These are phyloP conservation scores for Malaclemys terrapin DNA, from an alignment of 2,113 vertebrate species.

Conservation along the genomic window DNA sequence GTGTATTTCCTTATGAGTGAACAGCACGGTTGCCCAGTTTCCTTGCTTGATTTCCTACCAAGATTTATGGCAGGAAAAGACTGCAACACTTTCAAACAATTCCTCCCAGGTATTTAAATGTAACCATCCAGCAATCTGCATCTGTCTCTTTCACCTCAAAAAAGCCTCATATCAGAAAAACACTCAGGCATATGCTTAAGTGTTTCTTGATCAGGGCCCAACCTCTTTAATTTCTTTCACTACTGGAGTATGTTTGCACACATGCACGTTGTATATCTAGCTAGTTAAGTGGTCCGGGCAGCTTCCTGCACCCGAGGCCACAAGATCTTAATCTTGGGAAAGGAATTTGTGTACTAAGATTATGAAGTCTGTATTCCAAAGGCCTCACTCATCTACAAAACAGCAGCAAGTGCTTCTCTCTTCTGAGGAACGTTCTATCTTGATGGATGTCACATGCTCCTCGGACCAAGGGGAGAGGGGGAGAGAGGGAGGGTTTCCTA, in stretches of 20 bases:
- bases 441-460: not conserved
- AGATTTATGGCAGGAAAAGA: constrained; percentile 56
- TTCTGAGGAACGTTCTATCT: not conserved
- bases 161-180: not conserved
- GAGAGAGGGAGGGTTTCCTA: not conserved
- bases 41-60: constrained; percentile 77
- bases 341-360: not conserved
- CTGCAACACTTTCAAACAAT: constrained; percentile 34
- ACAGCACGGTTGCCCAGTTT: constrained; percentile 61
- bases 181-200: not conserved
- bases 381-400: not conserved
- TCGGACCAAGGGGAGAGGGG: not conserved
- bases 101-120: constrained; percentile 26
- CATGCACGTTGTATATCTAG: not conserved
- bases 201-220: not conserved
- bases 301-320: constrained; percentile 32
- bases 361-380: not conserved
- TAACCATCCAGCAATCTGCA: not conserved
- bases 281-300: not conserved
- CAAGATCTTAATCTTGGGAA: constrained; percentile 21
- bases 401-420: not conserved
- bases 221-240: not conserved
- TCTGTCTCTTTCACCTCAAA: not conserved
- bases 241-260: not conserved
- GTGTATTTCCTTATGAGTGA: constrained; percentile 73